These are phyloP conservation scores for Crepidodera aurea DNA, from an alignment of 2,888 invertebrate species.

Conservation along the genomic window DNA sequence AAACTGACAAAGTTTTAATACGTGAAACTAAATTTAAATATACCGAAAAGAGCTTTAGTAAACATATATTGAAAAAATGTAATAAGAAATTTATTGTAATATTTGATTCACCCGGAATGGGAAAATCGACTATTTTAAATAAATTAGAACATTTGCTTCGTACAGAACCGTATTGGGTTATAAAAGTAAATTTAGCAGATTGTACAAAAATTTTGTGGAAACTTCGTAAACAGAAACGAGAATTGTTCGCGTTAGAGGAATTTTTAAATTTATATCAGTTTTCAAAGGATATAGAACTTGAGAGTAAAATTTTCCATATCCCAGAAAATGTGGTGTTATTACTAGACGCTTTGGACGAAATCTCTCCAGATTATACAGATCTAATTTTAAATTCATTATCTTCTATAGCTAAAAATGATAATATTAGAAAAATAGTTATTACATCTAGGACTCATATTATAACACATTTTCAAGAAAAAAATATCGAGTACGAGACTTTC, in stretches of 20 bases:
- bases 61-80: not conserved
- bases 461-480: not conserved
- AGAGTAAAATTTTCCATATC: conserved; percentile 4
- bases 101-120: conserved; percentile 19
- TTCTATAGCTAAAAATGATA: not conserved
- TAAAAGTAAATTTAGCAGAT: conserved; percentile 11
- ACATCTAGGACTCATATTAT: conserved; percentile 16
- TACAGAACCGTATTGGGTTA: not conserved
- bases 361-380: conserved; percentile 17
- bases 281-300: not conserved
- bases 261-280: not conserved
- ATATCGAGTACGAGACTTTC: not conserved
- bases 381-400: conserved; percentile 12
- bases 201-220: conserved; percentile 5
- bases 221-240: not conserved
- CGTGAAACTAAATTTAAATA: not conserved
- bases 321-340: conserved; percentile 7
- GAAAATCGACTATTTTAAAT: conserved; percentile 16
- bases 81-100: conserved; percentile 11
- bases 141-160: not conserved
- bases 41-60: too few species aligned
- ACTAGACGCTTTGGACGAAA: conserved; percentile 26
- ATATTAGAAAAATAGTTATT: conserved; percentile 19
- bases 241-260: not conserved
- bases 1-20: too few species aligned